A percentile compares a stretch with the other conserved stretches of the same genome.
These are phyloP conservation scores for Pseudanteris insignis DNA, from an alignment of 2,888 invertebrate genomes.

Conservation along the genomic window DNA sequence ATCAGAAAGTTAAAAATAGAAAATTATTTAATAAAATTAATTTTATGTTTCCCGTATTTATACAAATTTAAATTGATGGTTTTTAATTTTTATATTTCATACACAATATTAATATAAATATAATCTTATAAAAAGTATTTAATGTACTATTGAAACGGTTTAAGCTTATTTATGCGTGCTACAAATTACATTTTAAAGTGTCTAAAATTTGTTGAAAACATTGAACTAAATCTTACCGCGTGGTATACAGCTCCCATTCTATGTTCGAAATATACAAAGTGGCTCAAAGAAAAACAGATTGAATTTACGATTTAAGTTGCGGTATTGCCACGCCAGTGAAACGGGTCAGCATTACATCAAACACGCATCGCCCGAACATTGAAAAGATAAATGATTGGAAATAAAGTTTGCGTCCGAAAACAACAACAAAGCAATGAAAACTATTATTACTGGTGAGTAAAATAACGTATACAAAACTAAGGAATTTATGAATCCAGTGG, in stretches of 20 bases:
- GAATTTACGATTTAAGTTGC: constrained; percentile 38
- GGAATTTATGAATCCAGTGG: too few species aligned
- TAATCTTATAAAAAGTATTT: too few species aligned
- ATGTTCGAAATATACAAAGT: constrained; percentile 22
- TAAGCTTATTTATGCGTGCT: background rate
- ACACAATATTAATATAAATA: too few species aligned
- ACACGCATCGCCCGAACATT: constrained; percentile 18
- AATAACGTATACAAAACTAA: constrained; percentile 52
- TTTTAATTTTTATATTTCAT: too few species aligned
- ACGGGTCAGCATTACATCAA: constrained; percentile 23
- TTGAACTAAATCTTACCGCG: background rate
- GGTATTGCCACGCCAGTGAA: constrained; percentile 11
- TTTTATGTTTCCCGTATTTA: too few species aligned
- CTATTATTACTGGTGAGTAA: too few species aligned
- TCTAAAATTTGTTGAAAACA: background rate
- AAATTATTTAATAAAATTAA: too few species aligned
- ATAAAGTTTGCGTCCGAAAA: constrained; percentile 8
- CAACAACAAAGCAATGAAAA: constrained; percentile 1
- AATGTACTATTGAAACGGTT: too few species aligned
- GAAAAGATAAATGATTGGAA: constrained; percentile 21
- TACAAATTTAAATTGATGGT: too few species aligned
- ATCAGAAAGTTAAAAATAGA: too few species aligned
- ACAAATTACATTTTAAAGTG: background rate
- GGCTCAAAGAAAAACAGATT: constrained; percentile 38
- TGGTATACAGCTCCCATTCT: constrained; percentile 7